Evolutionary conservation across 2,113 vertebrate species (phyloP), one percentile per base, ranked within the genome.

Genomic region (Uria aalge): DNA sequence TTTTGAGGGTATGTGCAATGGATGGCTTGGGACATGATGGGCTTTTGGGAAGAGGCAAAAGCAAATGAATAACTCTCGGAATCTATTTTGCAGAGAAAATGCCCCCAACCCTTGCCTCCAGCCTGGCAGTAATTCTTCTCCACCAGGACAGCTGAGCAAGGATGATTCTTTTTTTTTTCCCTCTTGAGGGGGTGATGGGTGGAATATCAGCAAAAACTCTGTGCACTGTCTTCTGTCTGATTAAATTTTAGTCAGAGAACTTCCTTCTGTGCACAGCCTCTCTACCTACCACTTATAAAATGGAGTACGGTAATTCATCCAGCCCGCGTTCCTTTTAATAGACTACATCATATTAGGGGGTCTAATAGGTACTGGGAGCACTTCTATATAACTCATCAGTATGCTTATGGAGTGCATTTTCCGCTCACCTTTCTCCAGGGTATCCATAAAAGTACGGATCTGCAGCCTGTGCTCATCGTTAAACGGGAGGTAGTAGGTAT

Each of bases 371-470:
- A n/a, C 91, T 57, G 59, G 69, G 68, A 96, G 74, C 71, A 55
- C 67, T 88, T 80, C 82, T 82, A 5, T 53, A 32, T 24, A 95
- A 80, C 88, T 97, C 83, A 96, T 96, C 86, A 91, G 87, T 71
- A 95, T 96, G 92, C 89, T 91, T 71, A 52, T 74, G 80, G 86
- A 92, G 66, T 75, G 48, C 17, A 18, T 59, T 90, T 95, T 80
- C 59, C 80, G 45, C 63, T 95, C 74, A 62, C 91, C 91, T 97
- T 97, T 94, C 95, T 95, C 81, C 94, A 93, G 94, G 82, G 88
- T 88, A 63, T 50, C 93, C 2, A 18, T 96, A 96, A 88, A 96
- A 96, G 72, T 88, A 53, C 0, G 0, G 82, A 52, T 83, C 50
- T 1, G 8, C 76, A 85, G 92, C 40, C 64, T 85, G 73, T 67